Conservation (phyloP, 2,797 vertebrate species). For the Salmo trutta region DNA sequence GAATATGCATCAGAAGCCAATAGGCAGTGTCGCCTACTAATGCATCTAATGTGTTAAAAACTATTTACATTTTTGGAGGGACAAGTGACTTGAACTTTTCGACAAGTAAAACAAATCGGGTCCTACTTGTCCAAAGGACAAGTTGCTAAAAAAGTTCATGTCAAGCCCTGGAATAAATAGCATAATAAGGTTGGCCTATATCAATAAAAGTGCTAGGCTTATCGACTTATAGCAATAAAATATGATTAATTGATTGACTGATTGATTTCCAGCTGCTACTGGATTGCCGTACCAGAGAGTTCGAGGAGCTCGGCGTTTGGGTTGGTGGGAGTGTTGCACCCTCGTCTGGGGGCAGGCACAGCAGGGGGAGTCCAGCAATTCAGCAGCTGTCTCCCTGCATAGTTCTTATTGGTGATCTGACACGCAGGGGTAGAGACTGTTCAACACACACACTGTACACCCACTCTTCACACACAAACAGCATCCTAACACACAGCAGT, state of each 20-base stretch:
- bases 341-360: conserved; percentile 11
- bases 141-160: not conserved
- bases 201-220: not conserved
- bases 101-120: too few species aligned
- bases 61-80: too few species aligned
- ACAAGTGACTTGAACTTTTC: too few species aligned
- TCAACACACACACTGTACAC: not conserved
- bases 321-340: not conserved
- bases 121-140: not conserved
- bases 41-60: too few species aligned
- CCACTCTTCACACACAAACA: too few species aligned
- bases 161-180: not conserved
- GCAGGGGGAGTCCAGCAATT: conserved; percentile 37
- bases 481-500: too few species aligned
- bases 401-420: conserved; percentile 86
- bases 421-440: conserved; percentile 40
- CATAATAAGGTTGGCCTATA: not conserved
- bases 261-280: conserved; percentile 53
- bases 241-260: not conserved
- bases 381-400: conserved; percentile 75
- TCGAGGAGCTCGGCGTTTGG: conserved; percentile 24
- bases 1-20: too few species aligned
- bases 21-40: too few species aligned
- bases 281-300: conserved; percentile 27
- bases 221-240: not conserved